These are phyloP conservation scores for Nebria ingens DNA, from an alignment of 1,140 invertebrate species.

Conservation along the genomic window DNA sequence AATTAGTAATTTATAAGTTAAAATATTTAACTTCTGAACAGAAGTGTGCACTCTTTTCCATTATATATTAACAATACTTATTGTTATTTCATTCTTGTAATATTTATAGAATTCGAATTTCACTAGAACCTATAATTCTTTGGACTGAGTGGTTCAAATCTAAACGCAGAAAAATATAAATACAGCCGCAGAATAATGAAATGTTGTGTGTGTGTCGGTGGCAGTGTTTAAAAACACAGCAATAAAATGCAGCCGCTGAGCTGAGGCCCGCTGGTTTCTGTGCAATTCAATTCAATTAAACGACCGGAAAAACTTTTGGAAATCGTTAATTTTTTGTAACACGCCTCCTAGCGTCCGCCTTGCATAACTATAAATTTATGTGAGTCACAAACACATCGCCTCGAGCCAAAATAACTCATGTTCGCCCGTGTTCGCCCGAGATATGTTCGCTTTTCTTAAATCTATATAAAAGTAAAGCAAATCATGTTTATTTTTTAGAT, in stretches of 20 bases:
- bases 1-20: too few relatives aligned
- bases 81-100: too few relatives aligned
- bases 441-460: too few relatives aligned
- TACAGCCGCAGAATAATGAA: background rate
- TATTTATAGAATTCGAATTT: too few relatives aligned
- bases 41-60: too few relatives aligned
- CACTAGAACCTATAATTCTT: too few relatives aligned
- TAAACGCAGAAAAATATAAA: slow-evolving; percentile 1
- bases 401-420: slow-evolving; percentile 20
- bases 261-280: slow-evolving; percentile 24
- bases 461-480: too few relatives aligned
- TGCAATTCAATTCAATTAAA: slow-evolving; percentile 30
- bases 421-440: slow-evolving; percentile 8
- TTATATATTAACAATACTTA: too few relatives aligned
- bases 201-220: slow-evolving; percentile 7
- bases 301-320: slow-evolving; percentile 27
- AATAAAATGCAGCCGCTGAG: slow-evolving; percentile 30
- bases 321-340: slow-evolving; percentile 31
- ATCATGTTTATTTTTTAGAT: too few relatives aligned
- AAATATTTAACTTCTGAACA: too few relatives aligned
- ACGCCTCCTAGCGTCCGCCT: slow-evolving; percentile 18
- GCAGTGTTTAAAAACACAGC: slow-evolving; percentile 12
- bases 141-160: background rate
- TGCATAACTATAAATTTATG: slow-evolving; percentile 23
- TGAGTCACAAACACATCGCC: slow-evolving; percentile 28